Evolutionary conservation across 2,113 vertebrate genomes (phyloP).

Genomic region (Mastomys coucha): DNA sequence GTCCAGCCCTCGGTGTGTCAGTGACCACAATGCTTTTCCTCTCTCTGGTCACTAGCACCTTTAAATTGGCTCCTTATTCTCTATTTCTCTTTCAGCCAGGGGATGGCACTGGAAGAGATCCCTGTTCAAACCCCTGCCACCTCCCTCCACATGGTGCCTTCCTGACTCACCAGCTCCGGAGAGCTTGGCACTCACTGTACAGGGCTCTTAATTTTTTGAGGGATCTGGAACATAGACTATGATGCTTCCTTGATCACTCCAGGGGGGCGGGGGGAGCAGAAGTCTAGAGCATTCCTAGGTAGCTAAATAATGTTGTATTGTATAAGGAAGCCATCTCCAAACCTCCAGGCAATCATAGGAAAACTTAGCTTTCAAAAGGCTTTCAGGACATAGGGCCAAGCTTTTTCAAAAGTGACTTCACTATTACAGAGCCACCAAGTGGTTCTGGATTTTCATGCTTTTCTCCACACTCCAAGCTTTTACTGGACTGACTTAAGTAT

Average conservation of each 20-base stretch:
- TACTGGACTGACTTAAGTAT: background rate
- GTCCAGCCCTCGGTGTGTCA: background rate
- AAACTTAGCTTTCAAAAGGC: background rate
- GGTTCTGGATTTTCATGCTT: background rate
- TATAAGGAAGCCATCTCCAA: background rate
- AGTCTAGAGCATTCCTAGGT: background rate
- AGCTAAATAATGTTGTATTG: background rate
- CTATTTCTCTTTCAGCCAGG: background rate
- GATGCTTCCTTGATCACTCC: background rate
- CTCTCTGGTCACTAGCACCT: background rate
- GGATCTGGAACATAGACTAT: background rate
- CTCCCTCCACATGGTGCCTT: background rate
- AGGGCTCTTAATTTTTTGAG: background rate
- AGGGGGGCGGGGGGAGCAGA: accelerated
- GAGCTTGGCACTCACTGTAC: background rate
- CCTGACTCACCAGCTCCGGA: background rate
- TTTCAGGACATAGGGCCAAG: background rate
- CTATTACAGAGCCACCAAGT: background rate
- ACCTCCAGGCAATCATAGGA: background rate
- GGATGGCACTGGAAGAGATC: background rate
- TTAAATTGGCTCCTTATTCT: background rate
- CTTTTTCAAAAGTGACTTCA: background rate
- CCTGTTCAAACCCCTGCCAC: background rate
- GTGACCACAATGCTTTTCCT: background rate
- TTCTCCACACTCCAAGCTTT: background rate